Evolutionary conservation across 2,113 vertebrate genomes (phyloP), one percentile per base, ranked within the genome.

Genomic region (Chrysemys picta): DNA sequence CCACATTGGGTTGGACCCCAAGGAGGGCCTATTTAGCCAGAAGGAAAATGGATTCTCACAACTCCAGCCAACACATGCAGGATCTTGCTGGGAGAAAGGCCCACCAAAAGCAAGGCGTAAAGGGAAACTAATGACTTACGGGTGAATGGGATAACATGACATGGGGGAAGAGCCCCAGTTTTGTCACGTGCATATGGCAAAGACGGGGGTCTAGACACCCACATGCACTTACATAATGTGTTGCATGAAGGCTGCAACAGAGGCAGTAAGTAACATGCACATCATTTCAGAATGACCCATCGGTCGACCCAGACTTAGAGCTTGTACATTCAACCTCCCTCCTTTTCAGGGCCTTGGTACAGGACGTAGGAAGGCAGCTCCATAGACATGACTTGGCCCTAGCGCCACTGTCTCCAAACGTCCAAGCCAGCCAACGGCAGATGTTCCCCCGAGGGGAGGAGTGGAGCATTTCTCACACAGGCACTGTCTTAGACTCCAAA

Each of bases 1-100:
- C 54, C 0, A 0, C 1, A 16, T 1, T 5, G 38, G 16, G 12
- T 0, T 35, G 76, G 59, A 22, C n/a, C 69, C 8, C 42, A 24
- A 27, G 19, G 80, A 69, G 14, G 91, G 2, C 49, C 75, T 10
- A 62, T 83, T 14, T 47, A 56, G 78, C 1, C 1, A 31, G 89
- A 62, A 3, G 29, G 27, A 45, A 82, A 62, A 2, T 31, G 3
- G 78, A 24, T 25, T 62, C 72, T 25, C 0, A 5, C 31, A 69
- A 78, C 2, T 69, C 52, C 89, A 25, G 72, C 65, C 57, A 89
- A 50, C 19, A 4, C 0, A 4, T 0, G n/a, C 76, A 49, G 49
- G 54, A 84, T 50, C 17, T 22, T 54, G 0, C 38, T 12, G 49
- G 10, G 6, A 82, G 84, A 24, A 50, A 78, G 82, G 84, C 42